Evolutionary conservation across 2,888 invertebrate species (phyloP), one percentile per base, ranked within the genome.

Genomic region (Limenitis camilla): DNA sequence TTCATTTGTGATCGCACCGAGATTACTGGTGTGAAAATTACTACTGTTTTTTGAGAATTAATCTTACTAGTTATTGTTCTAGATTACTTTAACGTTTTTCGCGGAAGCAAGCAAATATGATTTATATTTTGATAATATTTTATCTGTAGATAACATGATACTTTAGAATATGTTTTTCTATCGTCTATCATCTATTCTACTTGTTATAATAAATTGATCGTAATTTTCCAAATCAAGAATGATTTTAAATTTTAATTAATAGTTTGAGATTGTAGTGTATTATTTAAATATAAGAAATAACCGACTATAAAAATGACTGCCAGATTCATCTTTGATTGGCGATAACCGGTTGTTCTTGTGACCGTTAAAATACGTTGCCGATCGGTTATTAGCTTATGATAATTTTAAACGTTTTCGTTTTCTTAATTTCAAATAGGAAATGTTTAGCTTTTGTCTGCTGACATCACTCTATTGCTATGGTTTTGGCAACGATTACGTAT

Each of bases 331-430:
- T 55, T 39, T 52, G 53, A 59, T 56, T 55, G 55, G 51, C 53
- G 49, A 52, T 32, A 55, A 81, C 84, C 72, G 68, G 81, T 80
- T 69, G 50, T 38, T 45, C 43, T 52, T 40, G 47, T 58, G 71
- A 78, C 83, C 82, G 83, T 83, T 82, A 81, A 81, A 72, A 67
- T 67, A 64, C 62, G 71, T 73, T 62, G 65, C 53, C 9, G 67
- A 68, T 71, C 66, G 67, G 66, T 65, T 67, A 68, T 69, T 71
- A 72, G 67, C 71, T 62, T 67, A 62, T 58, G 75, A 68, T 77
- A 73, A 74, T 64, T 72, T 63, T 59, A 61, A 63, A 63, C 65
- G 65, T 69, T 72, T 72, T 76, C 51, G 49, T 55, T 45, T 47
- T 52, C 32, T 33, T 38, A 41, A 31, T 31, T 42, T 8, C 32